phyloP scores from a whole-genome alignment of 2,113 vertebrate species.

The Vanacampus margaritifer region DNA sequence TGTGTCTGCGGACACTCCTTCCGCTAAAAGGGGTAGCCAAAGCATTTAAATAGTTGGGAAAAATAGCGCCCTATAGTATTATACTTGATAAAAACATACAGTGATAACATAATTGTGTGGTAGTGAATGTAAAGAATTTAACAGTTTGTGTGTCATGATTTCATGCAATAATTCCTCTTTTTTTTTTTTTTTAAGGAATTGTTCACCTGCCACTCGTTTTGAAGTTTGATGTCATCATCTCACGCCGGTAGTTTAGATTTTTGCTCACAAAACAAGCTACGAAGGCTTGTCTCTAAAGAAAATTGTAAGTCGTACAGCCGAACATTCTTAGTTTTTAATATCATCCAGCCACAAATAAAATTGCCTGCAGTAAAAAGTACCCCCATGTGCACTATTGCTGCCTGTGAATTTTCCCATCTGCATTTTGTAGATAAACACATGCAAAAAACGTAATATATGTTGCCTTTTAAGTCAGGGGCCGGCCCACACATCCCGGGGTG shows the following conservation, averaged over 20 bases:
- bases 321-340: background rate
- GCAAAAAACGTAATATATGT: constrained; percentile 34
- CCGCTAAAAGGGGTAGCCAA: constrained; percentile 16
- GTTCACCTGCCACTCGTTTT: too few species aligned
- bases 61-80: background rate
- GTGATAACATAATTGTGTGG: too few species aligned
- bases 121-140: too few species aligned
- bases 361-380: constrained; percentile 19
- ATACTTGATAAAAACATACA: background rate
- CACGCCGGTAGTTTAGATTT: too few species aligned
- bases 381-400: constrained; percentile 14
- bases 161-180: too few species aligned
- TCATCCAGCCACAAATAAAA: background rate
- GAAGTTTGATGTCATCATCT: too few species aligned
- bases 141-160: too few species aligned
- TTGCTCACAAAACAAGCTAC: too few species aligned
- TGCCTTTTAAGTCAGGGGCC: constrained; percentile 35
- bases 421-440: constrained; percentile 53
- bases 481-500: constrained; percentile 54
- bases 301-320: too few species aligned
- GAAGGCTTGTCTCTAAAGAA: too few species aligned
- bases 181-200: too few species aligned
- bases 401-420: constrained; percentile 35
- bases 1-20: constrained; percentile 15
- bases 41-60: background rate